These are phyloP conservation scores for Vanacampus margaritifer DNA, from an alignment of 2,113 vertebrate species.

Conservation along the genomic window DNA sequence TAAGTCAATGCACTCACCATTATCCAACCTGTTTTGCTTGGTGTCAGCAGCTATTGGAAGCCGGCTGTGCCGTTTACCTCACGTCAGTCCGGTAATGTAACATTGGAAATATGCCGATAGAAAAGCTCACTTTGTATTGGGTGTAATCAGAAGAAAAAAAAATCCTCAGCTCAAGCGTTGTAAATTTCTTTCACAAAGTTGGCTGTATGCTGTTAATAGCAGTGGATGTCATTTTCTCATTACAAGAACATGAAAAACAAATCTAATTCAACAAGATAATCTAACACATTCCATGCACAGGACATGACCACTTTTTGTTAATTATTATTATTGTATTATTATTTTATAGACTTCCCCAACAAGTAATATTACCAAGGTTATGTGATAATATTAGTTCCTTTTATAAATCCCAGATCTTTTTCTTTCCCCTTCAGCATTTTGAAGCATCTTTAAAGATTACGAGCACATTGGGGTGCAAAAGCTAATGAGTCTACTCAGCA, in stretches of 20 bases:
- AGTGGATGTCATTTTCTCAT: background rate
- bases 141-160: background rate
- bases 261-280: conserved; percentile 10
- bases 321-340: no score
- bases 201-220: background rate
- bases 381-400: conserved; percentile 6
- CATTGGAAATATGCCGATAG: no score
- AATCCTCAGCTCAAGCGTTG: background rate
- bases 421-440: background rate
- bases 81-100: no score
- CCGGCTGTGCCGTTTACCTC: no score
- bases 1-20: no score
- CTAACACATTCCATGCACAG: conserved; percentile 8
- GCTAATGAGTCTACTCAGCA: conserved; percentile 1
- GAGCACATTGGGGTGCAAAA: conserved; percentile 12
- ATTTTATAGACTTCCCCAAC: background rate
- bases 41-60: no score
- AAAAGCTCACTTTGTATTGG: no score
- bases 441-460: background rate
- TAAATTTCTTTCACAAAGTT: no score
- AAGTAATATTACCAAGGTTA: conserved; percentile 1
- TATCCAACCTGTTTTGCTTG: no score
- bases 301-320: background rate
- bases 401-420: background rate
- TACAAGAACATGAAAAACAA: conserved; percentile 9